phyloP scores from a whole-genome alignment of 2,888 invertebrate genomes.

The Drepanosiphum platanoidis region DNA sequence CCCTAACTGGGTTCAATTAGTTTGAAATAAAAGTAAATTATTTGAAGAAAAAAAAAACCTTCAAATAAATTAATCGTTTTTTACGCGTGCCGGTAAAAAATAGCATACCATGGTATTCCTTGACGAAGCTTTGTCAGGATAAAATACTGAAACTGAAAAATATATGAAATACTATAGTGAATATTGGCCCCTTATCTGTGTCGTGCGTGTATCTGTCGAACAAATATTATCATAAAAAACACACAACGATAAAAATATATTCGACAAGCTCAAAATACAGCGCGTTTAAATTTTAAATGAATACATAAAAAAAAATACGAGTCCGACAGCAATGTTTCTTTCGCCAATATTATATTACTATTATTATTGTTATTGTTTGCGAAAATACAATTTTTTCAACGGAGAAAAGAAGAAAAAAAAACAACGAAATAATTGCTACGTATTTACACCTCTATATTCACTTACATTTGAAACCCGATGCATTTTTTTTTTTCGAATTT shows the following conservation, averaged over 20 bases:
- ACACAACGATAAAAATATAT: background rate
- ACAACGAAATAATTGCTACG: background rate
- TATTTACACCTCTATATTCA: too few relatives aligned
- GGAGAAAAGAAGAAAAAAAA: background rate
- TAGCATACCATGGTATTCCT: background rate
- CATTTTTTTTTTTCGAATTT: background rate
- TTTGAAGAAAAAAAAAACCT: background rate
- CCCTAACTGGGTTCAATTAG: background rate
- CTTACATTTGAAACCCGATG: too few relatives aligned
- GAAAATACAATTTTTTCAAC: too few relatives aligned
- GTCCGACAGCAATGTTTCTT: background rate
- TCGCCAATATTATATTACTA: background rate
- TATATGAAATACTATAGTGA: background rate
- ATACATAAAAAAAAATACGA: background rate
- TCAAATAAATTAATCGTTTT: background rate
- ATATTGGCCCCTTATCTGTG: background rate
- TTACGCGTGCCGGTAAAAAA: background rate
- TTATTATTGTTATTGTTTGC: background rate
- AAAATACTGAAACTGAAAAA: too few relatives aligned
- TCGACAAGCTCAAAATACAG: background rate
- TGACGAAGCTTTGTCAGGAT: too few relatives aligned
- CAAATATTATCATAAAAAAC: background rate
- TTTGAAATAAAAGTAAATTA: background rate
- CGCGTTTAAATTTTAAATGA: too few relatives aligned
- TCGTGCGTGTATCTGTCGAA: background rate